Conservation (phyloP, 1,140 invertebrate species). For the Lucilia cuprina region DNA sequence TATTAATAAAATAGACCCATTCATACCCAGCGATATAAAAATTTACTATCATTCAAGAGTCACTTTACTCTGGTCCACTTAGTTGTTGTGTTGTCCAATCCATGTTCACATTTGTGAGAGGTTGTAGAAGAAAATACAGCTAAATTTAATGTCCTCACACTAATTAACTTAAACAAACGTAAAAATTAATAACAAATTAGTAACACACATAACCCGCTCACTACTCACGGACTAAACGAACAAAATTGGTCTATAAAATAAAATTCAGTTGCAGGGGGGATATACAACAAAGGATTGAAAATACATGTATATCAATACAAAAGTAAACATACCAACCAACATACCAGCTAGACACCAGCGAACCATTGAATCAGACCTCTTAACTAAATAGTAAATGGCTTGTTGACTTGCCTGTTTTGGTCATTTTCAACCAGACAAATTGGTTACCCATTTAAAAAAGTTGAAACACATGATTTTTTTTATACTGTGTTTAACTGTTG, state of each 20-base stretch:
- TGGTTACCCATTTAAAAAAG: too few relatives aligned
- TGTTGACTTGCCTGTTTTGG: too few relatives aligned
- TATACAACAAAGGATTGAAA: too few relatives aligned
- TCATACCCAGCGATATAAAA: neutral
- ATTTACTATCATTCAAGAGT: neutral
- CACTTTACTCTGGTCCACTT: neutral
- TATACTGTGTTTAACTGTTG: too few relatives aligned
- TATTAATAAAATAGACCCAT: neutral
- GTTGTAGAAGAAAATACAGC: neutral
- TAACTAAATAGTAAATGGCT: too few relatives aligned
- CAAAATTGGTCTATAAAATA: too few relatives aligned
- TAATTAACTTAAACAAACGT: slow-evolving; percentile 31
- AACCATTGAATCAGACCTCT: too few relatives aligned
- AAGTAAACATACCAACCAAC: neutral
- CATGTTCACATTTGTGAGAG: neutral
- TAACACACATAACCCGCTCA: slow-evolving; percentile 23
- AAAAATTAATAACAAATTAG: slow-evolving; percentile 34
- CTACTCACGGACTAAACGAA: neutral
- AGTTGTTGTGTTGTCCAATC: neutral
- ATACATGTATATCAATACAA: too few relatives aligned
- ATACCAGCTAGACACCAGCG: neutral
- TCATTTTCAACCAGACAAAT: too few relatives aligned
- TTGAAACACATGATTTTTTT: too few relatives aligned
- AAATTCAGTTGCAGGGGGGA: too few relatives aligned
- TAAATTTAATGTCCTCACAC: slow-evolving; percentile 12